These are phyloP conservation scores for Tetanocera ferruginea DNA, from an alignment of 2,888 invertebrate genomes.

Conservation along the genomic window DNA sequence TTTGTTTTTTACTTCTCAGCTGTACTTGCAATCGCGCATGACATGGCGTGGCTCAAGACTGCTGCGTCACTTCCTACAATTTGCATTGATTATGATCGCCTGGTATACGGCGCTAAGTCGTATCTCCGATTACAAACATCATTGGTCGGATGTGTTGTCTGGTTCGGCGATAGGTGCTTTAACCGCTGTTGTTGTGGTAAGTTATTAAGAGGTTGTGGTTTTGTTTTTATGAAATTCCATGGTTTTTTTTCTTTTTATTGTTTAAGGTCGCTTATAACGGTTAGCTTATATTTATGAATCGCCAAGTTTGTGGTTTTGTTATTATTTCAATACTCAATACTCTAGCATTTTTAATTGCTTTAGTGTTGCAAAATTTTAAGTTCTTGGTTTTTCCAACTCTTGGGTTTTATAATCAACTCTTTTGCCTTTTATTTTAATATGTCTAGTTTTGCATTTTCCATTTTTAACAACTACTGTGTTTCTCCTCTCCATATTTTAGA, in stretches of 20 bases:
- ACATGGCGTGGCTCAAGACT: slow-evolving; percentile 86
- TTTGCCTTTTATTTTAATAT: background rate
- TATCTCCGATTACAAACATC: slow-evolving; percentile 96
- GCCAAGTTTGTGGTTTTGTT: background rate
- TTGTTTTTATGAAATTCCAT: too few species aligned
- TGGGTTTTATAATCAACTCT: background rate
- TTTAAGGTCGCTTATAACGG: background rate
- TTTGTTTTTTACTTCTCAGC: slow-evolving; percentile 71
- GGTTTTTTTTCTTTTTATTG: slow-evolving; percentile 15
- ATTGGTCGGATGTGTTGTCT: slow-evolving; percentile 95
- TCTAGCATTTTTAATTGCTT: slow-evolving; percentile 28
- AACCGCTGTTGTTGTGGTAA: slow-evolving; percentile 79
- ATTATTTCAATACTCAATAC: background rate
- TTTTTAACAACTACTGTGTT: slow-evolving; percentile 28
- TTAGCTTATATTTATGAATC: too few species aligned
- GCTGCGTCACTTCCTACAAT: slow-evolving; percentile 87
- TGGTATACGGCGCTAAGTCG: slow-evolving; percentile 91
- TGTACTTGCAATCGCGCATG: slow-evolving; percentile 89
- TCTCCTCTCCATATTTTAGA: slow-evolving; percentile 59
- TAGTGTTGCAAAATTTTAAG: background rate
- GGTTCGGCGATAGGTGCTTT: slow-evolving; percentile 81
- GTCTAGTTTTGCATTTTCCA: slow-evolving; percentile 9
- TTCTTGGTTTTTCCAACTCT: background rate
- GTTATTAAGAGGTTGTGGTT: slow-evolving; percentile 60
- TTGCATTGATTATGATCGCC: slow-evolving; percentile 82